Percentiles rank a stretch among this genome's conserved stretches.
These are phyloP conservation scores for Arge pagana DNA, from an alignment of 2,888 invertebrate genomes.

Conservation along the genomic window DNA sequence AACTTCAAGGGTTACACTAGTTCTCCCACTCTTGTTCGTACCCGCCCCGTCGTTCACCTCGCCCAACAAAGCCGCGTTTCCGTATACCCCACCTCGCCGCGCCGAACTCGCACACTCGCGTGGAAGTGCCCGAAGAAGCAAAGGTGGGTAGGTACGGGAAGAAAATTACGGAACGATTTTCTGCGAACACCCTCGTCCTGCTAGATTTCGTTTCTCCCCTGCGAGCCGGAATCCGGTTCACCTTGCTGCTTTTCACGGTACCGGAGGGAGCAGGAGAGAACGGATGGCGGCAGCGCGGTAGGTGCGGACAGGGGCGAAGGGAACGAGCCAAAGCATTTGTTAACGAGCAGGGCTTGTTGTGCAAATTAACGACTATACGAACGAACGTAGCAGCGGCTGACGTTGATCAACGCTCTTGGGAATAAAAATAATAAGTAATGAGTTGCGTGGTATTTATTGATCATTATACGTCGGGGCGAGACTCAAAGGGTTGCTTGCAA, in stretches of 20 bases:
- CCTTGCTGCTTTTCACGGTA: constrained; percentile 9
- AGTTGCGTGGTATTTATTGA: constrained; percentile 6
- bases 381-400: constrained; percentile 10
- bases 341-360: constrained; percentile 25
- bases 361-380: constrained; percentile 22
- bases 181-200: background rate
- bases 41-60: too few species aligned
- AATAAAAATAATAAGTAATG: constrained; percentile 16
- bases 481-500: too few species aligned
- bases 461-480: too few species aligned
- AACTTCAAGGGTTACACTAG: constrained; percentile 36
- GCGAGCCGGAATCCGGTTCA: constrained; percentile 13
- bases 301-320: constrained; percentile 1
- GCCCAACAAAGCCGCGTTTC: too few species aligned
- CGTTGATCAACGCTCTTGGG: constrained; percentile 19
- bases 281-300: too few species aligned
- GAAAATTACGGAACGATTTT: constrained; percentile 18
- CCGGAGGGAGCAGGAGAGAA: too few species aligned
- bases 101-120: too few species aligned
- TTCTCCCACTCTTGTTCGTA: too few species aligned
- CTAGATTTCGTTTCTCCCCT: constrained; percentile 7
- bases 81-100: too few species aligned
- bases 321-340: constrained; percentile 19
- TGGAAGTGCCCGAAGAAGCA: too few species aligned
- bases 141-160: too few species aligned